phyloP scores from a whole-genome alignment of 2,888 invertebrate genomes.

The Fabriciana adippe region DNA sequence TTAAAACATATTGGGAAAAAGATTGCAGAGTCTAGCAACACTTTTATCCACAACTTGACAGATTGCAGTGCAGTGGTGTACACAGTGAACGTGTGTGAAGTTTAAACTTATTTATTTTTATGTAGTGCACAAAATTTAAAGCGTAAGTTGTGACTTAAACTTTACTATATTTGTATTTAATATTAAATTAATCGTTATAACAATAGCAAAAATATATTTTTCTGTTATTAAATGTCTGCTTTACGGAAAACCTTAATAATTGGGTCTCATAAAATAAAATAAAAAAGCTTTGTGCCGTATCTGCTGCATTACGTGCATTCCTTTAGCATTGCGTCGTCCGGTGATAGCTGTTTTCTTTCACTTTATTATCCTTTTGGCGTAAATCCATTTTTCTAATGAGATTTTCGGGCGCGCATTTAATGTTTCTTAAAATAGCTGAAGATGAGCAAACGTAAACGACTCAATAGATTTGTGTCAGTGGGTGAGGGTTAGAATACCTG shows the following conservation, averaged over 20 bases:
- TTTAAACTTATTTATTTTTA: conserved; percentile 66
- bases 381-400: conserved; percentile 43
- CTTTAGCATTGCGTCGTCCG: conserved; percentile 67
- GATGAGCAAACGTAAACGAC: conserved; percentile 61
- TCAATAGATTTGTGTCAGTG: conserved; percentile 69
- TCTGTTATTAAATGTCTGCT: conserved; percentile 40
- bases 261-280: conserved; percentile 61
- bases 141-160: conserved; percentile 74
- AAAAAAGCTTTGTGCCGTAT: conserved; percentile 71
- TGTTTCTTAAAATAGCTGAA: conserved; percentile 65
- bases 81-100: conserved; percentile 75
- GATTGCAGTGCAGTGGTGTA: conserved; percentile 70
- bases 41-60: conserved; percentile 62
- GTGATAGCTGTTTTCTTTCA: conserved; percentile 54
- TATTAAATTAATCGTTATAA: conserved; percentile 35
- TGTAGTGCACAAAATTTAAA: conserved; percentile 65
- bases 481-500: conserved; percentile 74
- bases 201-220: conserved; percentile 24
- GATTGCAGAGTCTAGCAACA: conserved; percentile 53
- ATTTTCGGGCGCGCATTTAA: conserved; percentile 48
- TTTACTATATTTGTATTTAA: conserved; percentile 43
- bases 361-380: conserved; percentile 54
- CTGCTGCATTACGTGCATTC: conserved; percentile 67
- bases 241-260: conserved; percentile 67
- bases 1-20: conserved; percentile 18